Base-by-base conservation (phyloP, 2,113 vertebrate genomes). In the Brachypteracias leptosomus region DNA sequence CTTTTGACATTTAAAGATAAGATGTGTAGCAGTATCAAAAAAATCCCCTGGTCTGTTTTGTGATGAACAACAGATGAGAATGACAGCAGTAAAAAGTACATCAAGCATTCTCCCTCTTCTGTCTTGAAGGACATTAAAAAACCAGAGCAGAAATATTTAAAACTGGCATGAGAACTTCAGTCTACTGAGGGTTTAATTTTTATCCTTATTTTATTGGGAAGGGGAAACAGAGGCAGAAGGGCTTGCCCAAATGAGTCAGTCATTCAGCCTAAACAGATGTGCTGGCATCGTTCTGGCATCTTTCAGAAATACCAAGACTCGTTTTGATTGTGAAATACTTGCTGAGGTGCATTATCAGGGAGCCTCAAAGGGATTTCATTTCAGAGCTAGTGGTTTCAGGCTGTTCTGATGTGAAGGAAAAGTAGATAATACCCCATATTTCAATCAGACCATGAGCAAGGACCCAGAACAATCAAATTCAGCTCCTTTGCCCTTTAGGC, bases 21-120 rank as follows among this genome's bases (percentile, higher is more conserved):
- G 54, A 49, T n/a, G 46, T 72, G 36, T 81, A 90, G 46, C 83
- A 84, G 10, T 68, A 90, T 57, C 2, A 59, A 65, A 93, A 82
- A 90, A 82, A 59, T 58, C 17, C 25, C 38, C 28, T 33, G 58
- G 59, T 73, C 86, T 95, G 73, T 55, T 67, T 84, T 94, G 46
- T 87, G 92, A 94, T 87, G 90, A 96, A 62, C 57, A 96, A 81
- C 92, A 93, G 80, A 95, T 90, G 93, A 90, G 44, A 83, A 89
- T 66, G 68, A 67, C 57, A 94, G 35, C 35, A 88, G 49, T 84
- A 83, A 79, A 20, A 61, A 25, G 18, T 7, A 0, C 7, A 85
- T 44, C 62, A 87, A 86, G 12, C 31, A 42, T 85, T 85, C 19
- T 85, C 33, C 42, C 93, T 22, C 49, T 73, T 47, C 38, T 51